These are phyloP conservation scores for Drosophila melanogaster DNA, from an alignment of 1,140 invertebrate species.

Conservation along the genomic window Release_6_plus_ISO1_MT NT_033779.5:11260001-11260500, in stretches of 20 bases:
- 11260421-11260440: conserved; percentile 19
- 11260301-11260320: conserved; percentile 37
- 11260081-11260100: conserved; percentile 45
- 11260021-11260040: conserved; percentile 74
- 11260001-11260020: conserved; percentile 47
- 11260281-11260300: conserved; percentile 33
- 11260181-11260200: conserved; percentile 42
- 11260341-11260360: conserved; percentile 72
- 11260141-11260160: conserved; percentile 32
- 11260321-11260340: conserved; percentile 61
- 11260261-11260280: conserved; percentile 35
- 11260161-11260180: conserved; percentile 38
- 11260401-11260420: conserved; percentile 23
- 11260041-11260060: conserved; percentile 34
- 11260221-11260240: conserved; percentile 30
- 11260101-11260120: conserved; percentile 52
- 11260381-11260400: conserved; percentile 24
- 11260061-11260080: conserved; percentile 75
- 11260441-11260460: conserved; percentile 35
- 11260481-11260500: conserved; percentile 47
- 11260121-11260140: conserved; percentile 53
- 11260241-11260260: conserved; percentile 28
- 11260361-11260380: conserved; percentile 21
- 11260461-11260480: conserved; percentile 26
- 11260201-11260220: conserved; percentile 11